A percentile compares a stretch with the other conserved stretches of the same genome.
These are phyloP conservation scores for Porites evermanni DNA, from an alignment of 92 coral and sea anemone species.

Conservation along the genomic window DNA sequence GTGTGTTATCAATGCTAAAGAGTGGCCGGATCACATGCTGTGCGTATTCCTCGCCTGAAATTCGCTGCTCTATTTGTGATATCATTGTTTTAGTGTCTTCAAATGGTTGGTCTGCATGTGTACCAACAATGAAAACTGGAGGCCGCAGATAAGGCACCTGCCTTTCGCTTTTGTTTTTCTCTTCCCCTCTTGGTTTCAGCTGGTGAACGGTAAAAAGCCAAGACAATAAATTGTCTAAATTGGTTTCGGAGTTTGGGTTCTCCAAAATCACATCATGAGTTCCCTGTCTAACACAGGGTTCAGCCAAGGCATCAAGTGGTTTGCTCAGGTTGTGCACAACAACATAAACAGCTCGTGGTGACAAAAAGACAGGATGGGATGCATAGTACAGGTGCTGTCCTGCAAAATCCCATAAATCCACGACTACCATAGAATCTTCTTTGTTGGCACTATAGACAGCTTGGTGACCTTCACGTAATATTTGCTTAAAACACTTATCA, in stretches of 20 bases:
- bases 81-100: not conserved
- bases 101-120: constrained; percentile 35
- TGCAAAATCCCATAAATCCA: constrained; percentile 54
- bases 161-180: not conserved
- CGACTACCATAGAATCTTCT: not conserved
- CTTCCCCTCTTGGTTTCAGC: not conserved
- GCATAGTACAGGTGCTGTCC: constrained; percentile 54
- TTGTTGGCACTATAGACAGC: not conserved
- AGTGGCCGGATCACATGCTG: constrained; percentile 31
- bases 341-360: constrained; percentile 38
- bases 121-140: constrained; percentile 25
- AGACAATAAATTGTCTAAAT: constrained; percentile 28
- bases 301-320: constrained; percentile 27
- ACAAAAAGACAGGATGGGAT: constrained; percentile 50
- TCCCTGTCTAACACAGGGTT: constrained; percentile 50
- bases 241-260: constrained; percentile 27
- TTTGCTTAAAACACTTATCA: not conserved
- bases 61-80: constrained; percentile 7
- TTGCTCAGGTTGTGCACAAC: constrained; percentile 15
- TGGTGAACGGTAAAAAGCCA: constrained; percentile 44
- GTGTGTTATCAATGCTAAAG: constrained; percentile 14
- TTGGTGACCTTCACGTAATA: not conserved
- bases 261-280: constrained; percentile 7
- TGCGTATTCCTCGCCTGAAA: constrained; percentile 11
- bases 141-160: constrained; percentile 4